These are phyloP conservation scores for Tolypeutes matacus DNA, from an alignment of 2,797 vertebrate species.

Conservation along the genomic window DNA sequence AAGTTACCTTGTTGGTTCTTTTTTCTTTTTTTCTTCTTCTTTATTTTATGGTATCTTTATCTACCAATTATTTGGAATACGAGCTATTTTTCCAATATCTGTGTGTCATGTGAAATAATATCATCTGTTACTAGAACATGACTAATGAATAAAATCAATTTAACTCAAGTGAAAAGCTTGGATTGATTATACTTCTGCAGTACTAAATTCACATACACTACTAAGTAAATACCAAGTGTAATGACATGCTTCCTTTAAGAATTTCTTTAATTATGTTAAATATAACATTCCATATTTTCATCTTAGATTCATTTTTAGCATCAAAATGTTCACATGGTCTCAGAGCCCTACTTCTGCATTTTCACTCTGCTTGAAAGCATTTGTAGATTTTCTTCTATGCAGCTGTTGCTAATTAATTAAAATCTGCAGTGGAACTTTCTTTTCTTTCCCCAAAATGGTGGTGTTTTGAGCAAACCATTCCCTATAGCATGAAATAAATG, in stretches of 20 bases:
- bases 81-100: conserved; percentile 10
- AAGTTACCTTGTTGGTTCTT: not conserved
- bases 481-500: not conserved
- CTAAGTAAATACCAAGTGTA: not conserved
- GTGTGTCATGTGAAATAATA: not conserved
- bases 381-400: not conserved
- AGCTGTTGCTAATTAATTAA: conserved; percentile 22
- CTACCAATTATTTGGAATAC: not conserved
- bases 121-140: not conserved
- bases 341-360: not conserved
- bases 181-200: not conserved
- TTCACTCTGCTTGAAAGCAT: not conserved
- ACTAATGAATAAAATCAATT: conserved; percentile 39
- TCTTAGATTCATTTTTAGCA: not conserved
- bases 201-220: conserved; percentile 11
- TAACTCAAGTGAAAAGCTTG: not conserved
- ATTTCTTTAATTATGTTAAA: not conserved
- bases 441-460: not conserved
- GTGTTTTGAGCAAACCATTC: not conserved
- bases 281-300: not conserved
- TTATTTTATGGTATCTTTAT: conserved; percentile 22
- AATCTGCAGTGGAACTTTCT: not conserved
- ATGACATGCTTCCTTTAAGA: not conserved
- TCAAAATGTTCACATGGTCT: not conserved
- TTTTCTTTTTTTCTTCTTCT: not conserved